Evolutionary conservation across 1,140 invertebrate species (phyloP), one percentile per base, ranked within the genome.

Genomic region (Heliothis subflexa): DNA sequence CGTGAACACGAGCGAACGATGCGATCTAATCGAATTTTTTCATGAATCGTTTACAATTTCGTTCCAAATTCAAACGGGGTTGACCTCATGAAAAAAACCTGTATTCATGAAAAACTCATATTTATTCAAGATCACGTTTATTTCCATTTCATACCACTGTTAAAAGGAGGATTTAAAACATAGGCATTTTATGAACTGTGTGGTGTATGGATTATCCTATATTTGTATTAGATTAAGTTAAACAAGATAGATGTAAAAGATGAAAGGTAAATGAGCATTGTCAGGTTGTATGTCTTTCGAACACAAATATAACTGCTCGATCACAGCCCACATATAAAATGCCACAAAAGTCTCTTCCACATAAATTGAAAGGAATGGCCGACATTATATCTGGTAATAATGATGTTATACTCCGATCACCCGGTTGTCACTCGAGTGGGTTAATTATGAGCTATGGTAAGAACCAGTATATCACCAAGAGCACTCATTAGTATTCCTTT

Each of bases 41-140:
- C 72, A 81, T 81, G 83, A 78, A 18, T 77, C 78, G 82, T 84
- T 84, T 81, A 40, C 80, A 78, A 73, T 72, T 64, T 64, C 28
- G 55, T 40, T 16, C 7, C 50, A 81, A 76, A 80, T 81, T 62
- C 68, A 62, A 49, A 78, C 50, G 18, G 77, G 70, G 33, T 25
- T 66, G 18, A 49, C 49, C 33, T 49, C 47, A 62, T 25, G 40
- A 18, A 18, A 62, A 74, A 83, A 80, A 61, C n/a, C 54, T 25
- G 62, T 77, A 81, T 78, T 81, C 78, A 79, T 81, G 82, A 78
- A 77, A 52, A 57, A 10, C 45, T 16, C n/a, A 78, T 61, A 68
- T 73, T 78, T 78, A 81, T 78, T 78, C 76, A 40, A 25, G 57
- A 78, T 80, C 66, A 61, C 66, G 49, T 77, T 55, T 57, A 18